Percentiles rank a stretch among this genome's conserved stretches.
Conservation (phyloP, 2,797 vertebrate species). For the Pelodytes ibericus region DNA sequence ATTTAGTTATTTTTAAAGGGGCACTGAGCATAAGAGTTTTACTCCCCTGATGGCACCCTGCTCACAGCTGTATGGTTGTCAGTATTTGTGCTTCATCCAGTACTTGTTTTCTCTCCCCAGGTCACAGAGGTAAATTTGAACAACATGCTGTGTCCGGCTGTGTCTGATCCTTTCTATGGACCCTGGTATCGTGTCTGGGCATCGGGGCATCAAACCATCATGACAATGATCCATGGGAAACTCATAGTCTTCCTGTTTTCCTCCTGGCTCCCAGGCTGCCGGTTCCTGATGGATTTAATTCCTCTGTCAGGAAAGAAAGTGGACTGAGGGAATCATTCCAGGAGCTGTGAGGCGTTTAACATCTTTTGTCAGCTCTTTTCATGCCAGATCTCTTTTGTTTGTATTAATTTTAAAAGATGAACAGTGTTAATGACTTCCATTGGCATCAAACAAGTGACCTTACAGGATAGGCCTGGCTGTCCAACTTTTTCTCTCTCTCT, state of each 20-base stretch:
- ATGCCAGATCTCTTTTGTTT: background rate
- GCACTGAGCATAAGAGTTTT: too few species aligned
- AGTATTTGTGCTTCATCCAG: too few species aligned
- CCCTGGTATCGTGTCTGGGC: constrained; percentile 98
- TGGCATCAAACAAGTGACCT: constrained; percentile 42
- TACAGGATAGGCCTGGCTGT: constrained; percentile 20
- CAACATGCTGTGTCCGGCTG: constrained; percentile 98
- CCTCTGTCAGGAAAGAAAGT: constrained; percentile 90
- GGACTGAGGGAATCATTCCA: constrained; percentile 71
- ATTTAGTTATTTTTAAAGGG: too few species aligned
- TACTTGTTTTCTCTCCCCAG: constrained; percentile 66
- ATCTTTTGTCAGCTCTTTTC: background rate
- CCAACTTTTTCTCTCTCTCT: background rate
- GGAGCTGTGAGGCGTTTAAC: background rate
- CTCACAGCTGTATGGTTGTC: too few species aligned
- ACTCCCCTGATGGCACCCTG: too few species aligned
- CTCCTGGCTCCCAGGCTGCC: constrained; percentile 75
- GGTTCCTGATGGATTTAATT: constrained; percentile 78
- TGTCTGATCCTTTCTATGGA: constrained; percentile 97
- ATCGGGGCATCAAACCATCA: constrained; percentile 91
- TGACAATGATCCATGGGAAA: constrained; percentile 96
- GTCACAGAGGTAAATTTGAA: constrained; percentile 96
- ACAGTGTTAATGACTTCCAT: constrained; percentile 46
- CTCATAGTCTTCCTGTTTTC: constrained; percentile 85
- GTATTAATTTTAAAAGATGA: background rate